phyloP scores from a whole-genome alignment of 1,140 invertebrate species.

The Bombus waltoni region DNA sequence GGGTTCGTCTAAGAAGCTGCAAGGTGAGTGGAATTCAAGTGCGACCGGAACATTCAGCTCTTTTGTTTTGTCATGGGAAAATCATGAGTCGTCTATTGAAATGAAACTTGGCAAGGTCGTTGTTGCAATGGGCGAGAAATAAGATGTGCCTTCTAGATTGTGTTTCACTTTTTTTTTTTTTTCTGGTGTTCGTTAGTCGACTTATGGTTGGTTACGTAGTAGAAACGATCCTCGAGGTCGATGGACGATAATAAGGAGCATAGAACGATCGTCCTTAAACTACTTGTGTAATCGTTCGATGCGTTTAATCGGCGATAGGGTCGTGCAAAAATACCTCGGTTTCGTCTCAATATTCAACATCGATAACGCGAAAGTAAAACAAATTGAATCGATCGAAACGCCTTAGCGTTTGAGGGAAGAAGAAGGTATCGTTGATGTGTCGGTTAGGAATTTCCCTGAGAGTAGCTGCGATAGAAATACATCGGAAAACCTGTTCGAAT shows the following conservation, averaged over 20 bases:
- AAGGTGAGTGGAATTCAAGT: conserved; percentile 53
- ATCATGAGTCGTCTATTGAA: background rate
- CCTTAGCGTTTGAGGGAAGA: too few relatives aligned
- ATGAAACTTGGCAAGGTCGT: background rate
- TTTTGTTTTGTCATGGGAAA: conserved; percentile 33
- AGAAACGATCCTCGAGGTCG: background rate
- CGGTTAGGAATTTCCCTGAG: background rate
- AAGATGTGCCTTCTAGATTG: conserved; percentile 20
- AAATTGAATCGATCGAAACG: background rate
- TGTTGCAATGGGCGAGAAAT: background rate
- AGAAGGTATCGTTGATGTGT: background rate
- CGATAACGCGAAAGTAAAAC: background rate
- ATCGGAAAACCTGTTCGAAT: background rate
- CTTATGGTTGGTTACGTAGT: background rate
- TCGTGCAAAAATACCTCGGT: background rate
- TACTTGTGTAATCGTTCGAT: background rate
- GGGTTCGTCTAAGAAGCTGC: conserved; percentile 57
- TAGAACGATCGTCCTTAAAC: background rate
- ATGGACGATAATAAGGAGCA: background rate
- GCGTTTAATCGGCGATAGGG: too few relatives aligned
- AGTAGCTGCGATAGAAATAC: background rate
- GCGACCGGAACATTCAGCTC: background rate
- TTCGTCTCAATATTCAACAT: background rate
- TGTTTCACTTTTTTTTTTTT: background rate
- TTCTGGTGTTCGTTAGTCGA: background rate